Evolutionary conservation across 2,113 vertebrate species (phyloP).

Genomic region (Rhea americana): DNA sequence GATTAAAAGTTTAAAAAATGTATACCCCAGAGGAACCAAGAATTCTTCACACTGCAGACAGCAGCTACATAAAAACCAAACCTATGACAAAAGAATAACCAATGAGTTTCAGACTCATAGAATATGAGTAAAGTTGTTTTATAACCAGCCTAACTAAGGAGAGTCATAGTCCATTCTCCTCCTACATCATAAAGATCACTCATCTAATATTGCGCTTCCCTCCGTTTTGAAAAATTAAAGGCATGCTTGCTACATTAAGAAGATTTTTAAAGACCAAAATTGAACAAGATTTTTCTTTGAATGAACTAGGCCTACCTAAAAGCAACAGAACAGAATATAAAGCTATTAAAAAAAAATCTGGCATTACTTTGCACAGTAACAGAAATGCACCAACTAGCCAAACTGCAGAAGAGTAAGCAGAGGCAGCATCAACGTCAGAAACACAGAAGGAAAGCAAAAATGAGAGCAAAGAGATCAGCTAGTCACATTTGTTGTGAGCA

Average conservation of each 20-base stretch:
- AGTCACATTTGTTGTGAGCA: not conserved
- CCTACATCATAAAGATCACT: not conserved
- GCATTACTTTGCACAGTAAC: not conserved
- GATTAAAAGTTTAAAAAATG: not conserved
- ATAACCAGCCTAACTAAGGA: not conserved
- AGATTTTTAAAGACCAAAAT: not conserved
- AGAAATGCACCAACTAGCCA: not conserved
- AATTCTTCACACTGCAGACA: not conserved
- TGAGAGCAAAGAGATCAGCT: not conserved
- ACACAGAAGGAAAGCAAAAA: not conserved
- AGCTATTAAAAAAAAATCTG: not conserved
- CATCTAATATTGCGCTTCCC: not conserved
- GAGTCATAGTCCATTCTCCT: not conserved
- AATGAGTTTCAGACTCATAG: not conserved
- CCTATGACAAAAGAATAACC: not conserved
- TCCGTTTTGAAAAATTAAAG: not conserved
- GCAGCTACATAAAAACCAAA: not conserved
- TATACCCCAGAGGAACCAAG: not conserved
- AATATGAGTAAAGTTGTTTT: not conserved
- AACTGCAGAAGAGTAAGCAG: not conserved
- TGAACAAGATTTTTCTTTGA: not conserved
- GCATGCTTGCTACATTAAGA: not conserved
- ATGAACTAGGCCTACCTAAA: not conserved
- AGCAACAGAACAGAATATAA: not conserved
- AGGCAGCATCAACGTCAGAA: not conserved